Evolutionary conservation across 2,113 vertebrate genomes (phyloP).

Genomic region (Danionella cerebrum): DNA sequence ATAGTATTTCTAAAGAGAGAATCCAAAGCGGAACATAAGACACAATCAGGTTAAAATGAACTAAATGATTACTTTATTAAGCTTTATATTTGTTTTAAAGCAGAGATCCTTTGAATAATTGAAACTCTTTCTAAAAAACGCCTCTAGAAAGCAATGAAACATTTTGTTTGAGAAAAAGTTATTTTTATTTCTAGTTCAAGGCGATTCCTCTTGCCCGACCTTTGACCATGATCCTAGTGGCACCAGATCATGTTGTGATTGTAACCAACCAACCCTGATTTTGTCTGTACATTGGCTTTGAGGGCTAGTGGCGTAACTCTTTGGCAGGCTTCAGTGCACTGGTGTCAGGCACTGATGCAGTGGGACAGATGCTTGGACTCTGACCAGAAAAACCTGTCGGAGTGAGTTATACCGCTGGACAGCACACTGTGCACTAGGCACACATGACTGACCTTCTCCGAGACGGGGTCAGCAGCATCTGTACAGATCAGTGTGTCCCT

Average conservation of each 20-base stretch:
- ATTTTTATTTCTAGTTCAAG: not conserved
- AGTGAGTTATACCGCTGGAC: slow-evolving; percentile 21
- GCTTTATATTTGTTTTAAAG: too few relatives aligned
- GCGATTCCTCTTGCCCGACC: slow-evolving; percentile 26
- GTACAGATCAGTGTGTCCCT: slow-evolving; percentile 9
- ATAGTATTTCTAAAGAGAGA: too few relatives aligned
- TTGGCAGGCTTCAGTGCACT: slow-evolving; percentile 26
- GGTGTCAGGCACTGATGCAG: slow-evolving; percentile 33
- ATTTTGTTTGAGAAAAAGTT: too few relatives aligned
- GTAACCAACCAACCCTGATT: slow-evolving; percentile 38
- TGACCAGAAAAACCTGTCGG: slow-evolving; percentile 18
- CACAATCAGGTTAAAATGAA: too few relatives aligned
- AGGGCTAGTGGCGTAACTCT: not conserved
- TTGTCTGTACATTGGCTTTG: not conserved
- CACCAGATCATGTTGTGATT: slow-evolving; percentile 25
- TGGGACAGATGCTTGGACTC: slow-evolving; percentile 35
- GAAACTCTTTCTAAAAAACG: too few relatives aligned
- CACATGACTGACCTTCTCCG: slow-evolving; percentile 25
- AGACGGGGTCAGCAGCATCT: slow-evolving; percentile 1
- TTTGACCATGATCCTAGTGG: slow-evolving; percentile 39
- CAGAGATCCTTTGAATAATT: too few relatives aligned
- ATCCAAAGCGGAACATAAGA: too few relatives aligned
- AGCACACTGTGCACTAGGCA: slow-evolving; percentile 22
- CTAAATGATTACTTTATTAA: too few relatives aligned
- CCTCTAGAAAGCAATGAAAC: too few relatives aligned